Base-by-base conservation (phyloP, 2,113 vertebrate species). In the Bubalus kerabau region DNA sequence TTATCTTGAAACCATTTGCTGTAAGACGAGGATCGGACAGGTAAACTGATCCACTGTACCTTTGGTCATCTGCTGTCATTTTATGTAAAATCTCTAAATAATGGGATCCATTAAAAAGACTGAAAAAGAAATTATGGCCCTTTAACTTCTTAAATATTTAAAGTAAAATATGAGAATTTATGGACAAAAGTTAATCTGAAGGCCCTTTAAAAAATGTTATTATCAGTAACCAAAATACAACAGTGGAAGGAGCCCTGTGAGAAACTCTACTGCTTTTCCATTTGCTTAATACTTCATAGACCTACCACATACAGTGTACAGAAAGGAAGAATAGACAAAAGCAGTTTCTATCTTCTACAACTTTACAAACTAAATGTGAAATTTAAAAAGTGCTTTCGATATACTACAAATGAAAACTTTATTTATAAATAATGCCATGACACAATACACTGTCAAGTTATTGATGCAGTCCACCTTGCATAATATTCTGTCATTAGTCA, bases 1-100 rank as follows among this genome's bases (percentile, higher is more conserved):
- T 99, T 99, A 99, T 99, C 97, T 98, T 98, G 98, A 99, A 99
- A 28, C 99, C 99, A 95, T 99, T 99, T 92, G 99, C 99, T 97
- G 99, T 98, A 36, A 99, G 99, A 97, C 99, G 99, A 87, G 99
- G 98, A 98, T 99, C 99, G 14, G 99, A 99, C 76, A 99, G 99
- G 97, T 99, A 98, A 97, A 76, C 50, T 30, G 98, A 97, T 96
- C 99, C 99, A 50, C 78, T 98, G 21, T 98, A 98, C 94, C 97
- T 98, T 3, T 98, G 98, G 60, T 88, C 98, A 95, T 98, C 98
- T 98, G 99, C 99, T 97, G 99, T 97, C 99, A 99, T 99, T 98
- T 98, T 98, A 98, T 98, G 97, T 93, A 99, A 99, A 97, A 98
- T 95, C 43, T 99, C 98, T 86, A 99, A 99, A 97, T 99, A 99